Percentiles rank a stretch among this genome's conserved stretches.
phyloP scores from a whole-genome alignment of 2,888 invertebrate genomes.

The Mythimna pallens region DNA sequence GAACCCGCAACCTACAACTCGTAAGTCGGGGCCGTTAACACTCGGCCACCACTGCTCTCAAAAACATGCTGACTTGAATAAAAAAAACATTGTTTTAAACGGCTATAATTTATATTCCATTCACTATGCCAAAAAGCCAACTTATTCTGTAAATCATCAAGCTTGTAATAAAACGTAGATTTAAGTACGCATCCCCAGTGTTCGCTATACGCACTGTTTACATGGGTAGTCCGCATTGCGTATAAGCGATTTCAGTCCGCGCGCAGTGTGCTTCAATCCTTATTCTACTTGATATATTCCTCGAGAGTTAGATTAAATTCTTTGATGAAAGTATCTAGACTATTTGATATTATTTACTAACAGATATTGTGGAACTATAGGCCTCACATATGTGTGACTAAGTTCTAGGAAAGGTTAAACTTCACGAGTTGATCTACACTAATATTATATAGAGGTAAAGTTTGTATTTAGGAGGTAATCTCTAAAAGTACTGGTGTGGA shows the following conservation, averaged over 20 bases:
- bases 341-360: not conserved
- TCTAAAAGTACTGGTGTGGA: too few relatives aligned
- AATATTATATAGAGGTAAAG: too few relatives aligned
- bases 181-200: constrained; percentile 18
- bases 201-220: constrained; percentile 13
- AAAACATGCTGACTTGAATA: not conserved
- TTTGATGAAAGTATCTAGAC: not conserved
- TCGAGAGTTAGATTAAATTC: constrained; percentile 16
- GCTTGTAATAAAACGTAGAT: constrained; percentile 17
- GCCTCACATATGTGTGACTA: not conserved
- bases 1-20: too few relatives aligned
- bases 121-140: not conserved
- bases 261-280: constrained; percentile 1
- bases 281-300: constrained; percentile 13
- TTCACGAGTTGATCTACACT: too few relatives aligned
- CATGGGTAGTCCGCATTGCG: constrained; percentile 48
- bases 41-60: too few relatives aligned
- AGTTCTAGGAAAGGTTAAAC: too few relatives aligned
- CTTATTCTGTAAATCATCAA: constrained; percentile 2
- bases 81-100: constrained; percentile 2
- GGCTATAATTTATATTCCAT: not conserved
- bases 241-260: constrained; percentile 26
- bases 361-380: not conserved
- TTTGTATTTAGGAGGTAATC: too few relatives aligned
- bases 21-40: too few relatives aligned